Conservation (phyloP, 2,113 vertebrate genomes). For the Blennius ocellaris region DNA sequence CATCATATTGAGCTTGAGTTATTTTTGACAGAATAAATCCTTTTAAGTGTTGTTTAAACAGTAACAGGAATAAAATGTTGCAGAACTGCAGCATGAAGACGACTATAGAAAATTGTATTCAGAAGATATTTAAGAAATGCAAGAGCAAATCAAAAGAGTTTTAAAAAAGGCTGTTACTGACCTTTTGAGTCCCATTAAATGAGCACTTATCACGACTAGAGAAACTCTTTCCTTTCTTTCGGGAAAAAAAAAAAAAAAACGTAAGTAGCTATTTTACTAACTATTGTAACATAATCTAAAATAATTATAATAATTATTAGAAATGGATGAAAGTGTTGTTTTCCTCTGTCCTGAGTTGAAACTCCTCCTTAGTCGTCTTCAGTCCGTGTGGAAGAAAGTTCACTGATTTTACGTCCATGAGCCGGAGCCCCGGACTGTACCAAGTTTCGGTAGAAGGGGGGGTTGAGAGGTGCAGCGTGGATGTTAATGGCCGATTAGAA, state of each 20-base stretch:
- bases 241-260: too few relatives aligned
- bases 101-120: too few relatives aligned
- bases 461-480: neutral
- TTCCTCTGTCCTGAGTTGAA: neutral
- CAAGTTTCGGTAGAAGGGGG: neutral
- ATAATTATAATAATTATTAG: too few relatives aligned
- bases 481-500: neutral
- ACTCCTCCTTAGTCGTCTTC: constrained; percentile 1
- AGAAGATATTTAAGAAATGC: too few relatives aligned
- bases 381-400: constrained; percentile 56
- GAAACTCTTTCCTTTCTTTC: neutral
- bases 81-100: too few relatives aligned
- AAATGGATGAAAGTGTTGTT: neutral
- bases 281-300: too few relatives aligned
- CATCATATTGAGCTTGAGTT: too few relatives aligned
- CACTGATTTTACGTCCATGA: constrained; percentile 58
- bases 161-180: constrained; percentile 42
- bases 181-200: constrained; percentile 72
- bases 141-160: neutral
- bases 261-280: too few relatives aligned
- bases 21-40: too few relatives aligned
- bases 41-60: too few relatives aligned
- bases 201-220: constrained; percentile 8
- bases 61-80: too few relatives aligned
- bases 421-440: constrained; percentile 60